Percentiles rank a stretch among this genome's conserved stretches.
phyloP scores from a whole-genome alignment of 2,113 vertebrate genomes.

The Hippopotamus amphibius region DNA sequence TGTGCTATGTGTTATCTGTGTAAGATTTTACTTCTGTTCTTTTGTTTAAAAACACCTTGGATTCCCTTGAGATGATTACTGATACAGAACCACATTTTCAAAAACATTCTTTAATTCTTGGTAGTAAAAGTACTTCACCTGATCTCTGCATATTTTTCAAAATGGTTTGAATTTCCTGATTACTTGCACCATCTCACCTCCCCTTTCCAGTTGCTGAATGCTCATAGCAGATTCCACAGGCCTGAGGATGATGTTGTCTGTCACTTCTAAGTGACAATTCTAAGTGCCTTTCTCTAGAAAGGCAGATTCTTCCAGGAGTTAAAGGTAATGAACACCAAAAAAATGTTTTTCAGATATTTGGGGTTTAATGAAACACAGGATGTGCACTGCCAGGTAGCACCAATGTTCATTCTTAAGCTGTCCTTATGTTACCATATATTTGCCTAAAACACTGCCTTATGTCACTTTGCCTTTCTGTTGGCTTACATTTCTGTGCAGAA shows the following conservation, averaged over 20 bases:
- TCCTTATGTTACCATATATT: slow-evolving; percentile 67
- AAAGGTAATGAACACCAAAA: slow-evolving; percentile 59
- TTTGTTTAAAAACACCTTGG: slow-evolving; percentile 49
- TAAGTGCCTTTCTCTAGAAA: slow-evolving; percentile 38
- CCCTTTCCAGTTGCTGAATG: not conserved
- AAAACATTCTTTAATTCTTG: slow-evolving; percentile 35
- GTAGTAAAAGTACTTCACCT: slow-evolving; percentile 34
- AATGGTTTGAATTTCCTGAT: slow-evolving; percentile 32
- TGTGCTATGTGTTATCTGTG: not conserved
- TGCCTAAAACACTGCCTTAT: slow-evolving; percentile 69
- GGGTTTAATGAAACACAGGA: slow-evolving; percentile 59
- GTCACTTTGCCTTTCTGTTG: slow-evolving; percentile 63
- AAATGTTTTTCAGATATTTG: slow-evolving; percentile 68
- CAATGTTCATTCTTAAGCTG: slow-evolving; percentile 72
- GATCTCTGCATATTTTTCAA: slow-evolving; percentile 66
- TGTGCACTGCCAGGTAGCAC: slow-evolving; percentile 60
- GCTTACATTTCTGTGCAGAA: slow-evolving; percentile 57
- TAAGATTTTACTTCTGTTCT: slow-evolving; percentile 39
- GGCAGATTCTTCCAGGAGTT: slow-evolving; percentile 52
- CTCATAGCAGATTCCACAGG: not conserved
- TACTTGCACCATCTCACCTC: not conserved
- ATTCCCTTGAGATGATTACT: slow-evolving; percentile 36
- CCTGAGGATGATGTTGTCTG: not conserved
- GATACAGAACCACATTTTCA: slow-evolving; percentile 17
- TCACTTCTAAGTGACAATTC: slow-evolving; percentile 41